Percentiles rank a stretch among this genome's conserved stretches.
phyloP scores from a whole-genome alignment of 2,113 vertebrate genomes.

The Chunga burmeisteri region DNA sequence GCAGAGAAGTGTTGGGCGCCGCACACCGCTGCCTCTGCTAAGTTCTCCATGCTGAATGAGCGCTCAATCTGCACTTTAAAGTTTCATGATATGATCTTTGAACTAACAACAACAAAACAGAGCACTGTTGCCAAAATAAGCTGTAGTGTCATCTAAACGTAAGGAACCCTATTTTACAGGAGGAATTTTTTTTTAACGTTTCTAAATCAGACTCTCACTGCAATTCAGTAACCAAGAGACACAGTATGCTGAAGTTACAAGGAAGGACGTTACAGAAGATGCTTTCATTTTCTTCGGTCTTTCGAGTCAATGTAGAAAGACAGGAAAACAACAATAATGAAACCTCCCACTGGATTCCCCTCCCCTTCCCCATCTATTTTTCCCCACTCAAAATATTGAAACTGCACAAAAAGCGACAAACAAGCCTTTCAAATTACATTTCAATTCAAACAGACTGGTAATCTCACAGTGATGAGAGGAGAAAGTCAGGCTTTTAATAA shows the following conservation, averaged over 20 bases:
- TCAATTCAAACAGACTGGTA: conserved; percentile 71
- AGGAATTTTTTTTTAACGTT: neutral
- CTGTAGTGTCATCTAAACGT: neutral
- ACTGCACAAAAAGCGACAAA: conserved; percentile 74
- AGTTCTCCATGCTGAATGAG: neutral
- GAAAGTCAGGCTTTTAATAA: conserved; percentile 81
- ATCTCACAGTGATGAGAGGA: conserved; percentile 83
- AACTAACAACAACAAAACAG: neutral
- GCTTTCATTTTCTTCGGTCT: conserved; percentile 53
- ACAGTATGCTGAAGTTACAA: conserved; percentile 2
- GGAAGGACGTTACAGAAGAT: conserved; percentile 31
- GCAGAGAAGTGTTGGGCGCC: neutral
- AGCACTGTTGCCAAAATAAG: neutral
- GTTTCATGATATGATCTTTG: neutral
- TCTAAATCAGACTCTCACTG: conserved; percentile 16
- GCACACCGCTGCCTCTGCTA: neutral
- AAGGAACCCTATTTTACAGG: neutral
- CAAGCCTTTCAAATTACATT: conserved; percentile 71
- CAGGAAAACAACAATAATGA: conserved; percentile 41
- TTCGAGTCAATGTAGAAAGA: conserved; percentile 34
- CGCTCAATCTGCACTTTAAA: neutral
- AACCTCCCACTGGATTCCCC: conserved; percentile 10
- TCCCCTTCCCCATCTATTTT: conserved; percentile 45
- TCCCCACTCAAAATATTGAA: conserved; percentile 64
- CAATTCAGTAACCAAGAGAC: conserved; percentile 16